Evolutionary conservation across 2,797 vertebrate genomes (phyloP).

Genomic region (Chelidonichthys spinosus): DNA sequence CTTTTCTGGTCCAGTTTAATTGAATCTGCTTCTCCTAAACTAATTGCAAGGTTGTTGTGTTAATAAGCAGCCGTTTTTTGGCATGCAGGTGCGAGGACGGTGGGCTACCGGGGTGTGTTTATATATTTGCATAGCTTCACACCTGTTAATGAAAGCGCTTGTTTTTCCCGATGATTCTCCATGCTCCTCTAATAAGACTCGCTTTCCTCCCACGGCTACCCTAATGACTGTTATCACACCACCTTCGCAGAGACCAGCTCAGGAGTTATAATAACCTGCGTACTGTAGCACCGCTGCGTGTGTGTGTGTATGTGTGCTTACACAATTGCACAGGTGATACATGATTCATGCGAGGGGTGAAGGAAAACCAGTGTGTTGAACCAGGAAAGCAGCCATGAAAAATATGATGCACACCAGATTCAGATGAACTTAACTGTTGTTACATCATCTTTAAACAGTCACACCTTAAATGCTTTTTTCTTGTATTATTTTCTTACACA

Average conservation of each 20-base stretch:
- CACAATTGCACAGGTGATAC: slow-evolving; percentile 63
- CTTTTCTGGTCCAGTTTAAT: slow-evolving; percentile 52
- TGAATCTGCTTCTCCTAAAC: slow-evolving; percentile 50
- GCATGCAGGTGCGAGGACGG: slow-evolving; percentile 69
- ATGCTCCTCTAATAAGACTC: slow-evolving; percentile 79
- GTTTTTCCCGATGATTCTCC: slow-evolving; percentile 79
- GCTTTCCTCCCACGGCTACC: slow-evolving; percentile 81
- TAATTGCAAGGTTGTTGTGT: slow-evolving; percentile 76
- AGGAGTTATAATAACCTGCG: slow-evolving; percentile 79
- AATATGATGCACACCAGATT: slow-evolving; percentile 14
- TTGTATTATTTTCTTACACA: neutral
- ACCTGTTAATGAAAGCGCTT: slow-evolving; percentile 82
- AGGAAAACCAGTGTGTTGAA: slow-evolving; percentile 36
- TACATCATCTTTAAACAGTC: slow-evolving; percentile 10
- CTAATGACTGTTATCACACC: slow-evolving; percentile 88
- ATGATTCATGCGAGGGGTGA: slow-evolving; percentile 43
- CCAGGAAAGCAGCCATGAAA: slow-evolving; percentile 25
- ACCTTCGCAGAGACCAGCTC: slow-evolving; percentile 67
- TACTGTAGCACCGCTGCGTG: slow-evolving; percentile 39
- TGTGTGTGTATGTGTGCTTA: slow-evolving; percentile 15
- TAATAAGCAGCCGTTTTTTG: slow-evolving; percentile 75
- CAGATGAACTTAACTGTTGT: slow-evolving; percentile 2
- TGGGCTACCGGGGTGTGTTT: slow-evolving; percentile 69
- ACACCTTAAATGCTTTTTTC: neutral
- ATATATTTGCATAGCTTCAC: slow-evolving; percentile 80